Base-by-base conservation (phyloP, 2,888 invertebrate species). In the Leptopilina drosophilae region DNA sequence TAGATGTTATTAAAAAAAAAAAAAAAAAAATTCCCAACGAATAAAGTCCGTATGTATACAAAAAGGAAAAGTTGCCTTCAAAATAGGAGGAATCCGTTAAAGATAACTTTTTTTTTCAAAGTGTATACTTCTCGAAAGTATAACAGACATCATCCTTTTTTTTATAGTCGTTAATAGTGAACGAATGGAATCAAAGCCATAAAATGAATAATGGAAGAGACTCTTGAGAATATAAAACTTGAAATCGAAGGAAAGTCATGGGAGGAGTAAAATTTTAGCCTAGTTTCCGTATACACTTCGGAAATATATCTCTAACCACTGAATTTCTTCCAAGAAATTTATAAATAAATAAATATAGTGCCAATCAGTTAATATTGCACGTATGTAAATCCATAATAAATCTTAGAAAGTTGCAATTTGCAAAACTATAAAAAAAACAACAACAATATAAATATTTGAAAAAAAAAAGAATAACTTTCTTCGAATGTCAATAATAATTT, bases 361-460 rank as follows among this genome's bases (percentile, higher is more conserved):
- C 62, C 62, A 53, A 12, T 69, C 53, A 20, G 53, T 8, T 14
- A 56, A 56, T 49, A n/a, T 53, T 69, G 69, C 69, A 69, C 26
- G 53, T 33, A 53, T 53, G n/a, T 46, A 3, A 69, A 69, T 69
- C 12, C 20, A 42, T 42, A 42, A 20, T 67, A 53, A 73, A 56
- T 73, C 2, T 33, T 73, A 73, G 73, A 73, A 73, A 73, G 73
- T 73, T 73, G 53, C n/a, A 73, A 73, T 56, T 73, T 73, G 53
- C n/a, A 33, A 15, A 8, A 56, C 40, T 73, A 53, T 53, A 56
- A 73, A 73, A 73, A 73, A 73, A 14, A 40, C 33, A 9, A 40
- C 33, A 9, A 56, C 49, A 49, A 49, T 49, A 69, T 69, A 69
- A 65, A 65, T 65, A n/a, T 33, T 65, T 33, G 2, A 66, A 46